Percentiles rank a stretch among this genome's conserved stretches.
Conservation (phyloP, 2,888 invertebrate species). For the Polylopha cassiicola region DNA sequence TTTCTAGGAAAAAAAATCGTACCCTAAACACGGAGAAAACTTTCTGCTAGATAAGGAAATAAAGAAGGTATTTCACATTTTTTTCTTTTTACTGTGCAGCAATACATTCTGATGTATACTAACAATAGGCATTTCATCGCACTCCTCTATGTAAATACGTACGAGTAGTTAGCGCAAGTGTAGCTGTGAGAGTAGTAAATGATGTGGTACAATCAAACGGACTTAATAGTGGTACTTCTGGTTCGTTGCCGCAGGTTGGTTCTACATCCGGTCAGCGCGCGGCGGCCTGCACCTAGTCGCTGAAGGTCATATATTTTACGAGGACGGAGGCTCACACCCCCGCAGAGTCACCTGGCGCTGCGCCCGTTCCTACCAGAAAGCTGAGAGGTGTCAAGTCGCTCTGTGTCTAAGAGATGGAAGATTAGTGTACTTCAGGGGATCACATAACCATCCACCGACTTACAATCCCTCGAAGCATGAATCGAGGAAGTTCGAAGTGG, state of each 20-base stretch:
- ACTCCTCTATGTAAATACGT: too few species aligned
- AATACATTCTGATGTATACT: too few species aligned
- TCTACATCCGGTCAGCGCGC: slow-evolving; percentile 70
- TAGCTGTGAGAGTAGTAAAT: background rate
- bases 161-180: slow-evolving; percentile 1
- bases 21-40: too few species aligned
- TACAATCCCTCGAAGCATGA: slow-evolving; percentile 69
- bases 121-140: too few species aligned
- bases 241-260: slow-evolving; percentile 62
- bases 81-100: too few species aligned
- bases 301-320: slow-evolving; percentile 71
- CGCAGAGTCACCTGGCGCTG: slow-evolving; percentile 71
- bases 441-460: slow-evolving; percentile 67
- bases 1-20: slow-evolving; percentile 20
- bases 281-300: slow-evolving; percentile 69
- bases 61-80: too few species aligned
- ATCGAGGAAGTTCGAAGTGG: slow-evolving; percentile 65
- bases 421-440: slow-evolving; percentile 66
- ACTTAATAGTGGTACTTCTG: slow-evolving; percentile 30
- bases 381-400: slow-evolving; percentile 69
- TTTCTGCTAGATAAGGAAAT: too few species aligned
- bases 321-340: slow-evolving; percentile 70
- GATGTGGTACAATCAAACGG: slow-evolving; percentile 4
- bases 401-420: slow-evolving; percentile 69
- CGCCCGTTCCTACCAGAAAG: slow-evolving; percentile 70